A percentile compares a stretch with the other conserved stretches of the same genome.
Evolutionary conservation across 2,113 vertebrate genomes (phyloP).

Genomic region (Gnathonemus echidnorhynchus): DNA sequence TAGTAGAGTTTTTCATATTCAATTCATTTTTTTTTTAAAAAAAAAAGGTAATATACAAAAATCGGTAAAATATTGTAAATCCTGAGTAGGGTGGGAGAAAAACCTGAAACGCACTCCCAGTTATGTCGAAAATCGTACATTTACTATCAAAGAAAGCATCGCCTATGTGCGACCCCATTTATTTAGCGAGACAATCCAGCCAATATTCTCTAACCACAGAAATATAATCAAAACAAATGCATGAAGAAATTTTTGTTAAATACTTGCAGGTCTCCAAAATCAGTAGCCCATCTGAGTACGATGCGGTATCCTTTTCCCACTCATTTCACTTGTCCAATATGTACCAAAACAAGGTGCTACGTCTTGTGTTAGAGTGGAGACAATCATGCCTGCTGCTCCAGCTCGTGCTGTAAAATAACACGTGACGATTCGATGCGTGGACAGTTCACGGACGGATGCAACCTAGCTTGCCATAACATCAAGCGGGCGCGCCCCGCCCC

Average conservation of each 20-base stretch:
- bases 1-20: slow-evolving; percentile 26
- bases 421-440: slow-evolving; percentile 56
- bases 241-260: background rate
- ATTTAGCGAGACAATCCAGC: slow-evolving; percentile 15
- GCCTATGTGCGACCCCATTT: slow-evolving; percentile 34
- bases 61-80: background rate
- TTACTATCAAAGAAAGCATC: slow-evolving; percentile 37
- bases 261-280: background rate
- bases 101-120: slow-evolving; percentile 3
- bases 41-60: background rate
- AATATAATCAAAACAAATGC: slow-evolving; percentile 7
- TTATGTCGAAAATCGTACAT: slow-evolving; percentile 35
- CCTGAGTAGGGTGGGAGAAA: slow-evolving; percentile 1
- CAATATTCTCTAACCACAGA: slow-evolving; percentile 16
- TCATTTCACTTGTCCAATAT: slow-evolving; percentile 29
- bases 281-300: background rate
- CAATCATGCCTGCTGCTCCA: slow-evolving; percentile 44
- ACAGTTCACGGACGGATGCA: slow-evolving; percentile 40
- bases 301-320: background rate
- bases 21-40: background rate
- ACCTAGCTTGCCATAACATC: slow-evolving; percentile 40
- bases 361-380: slow-evolving; percentile 44
- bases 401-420: slow-evolving; percentile 50
- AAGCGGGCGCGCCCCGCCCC: slow-evolving; percentile 13
- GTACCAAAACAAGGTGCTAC: slow-evolving; percentile 51